A percentile compares a stretch with the other conserved stretches of the same genome.
Evolutionary conservation across 2,888 invertebrate genomes (phyloP).

Genomic region (Cenopis cana): DNA sequence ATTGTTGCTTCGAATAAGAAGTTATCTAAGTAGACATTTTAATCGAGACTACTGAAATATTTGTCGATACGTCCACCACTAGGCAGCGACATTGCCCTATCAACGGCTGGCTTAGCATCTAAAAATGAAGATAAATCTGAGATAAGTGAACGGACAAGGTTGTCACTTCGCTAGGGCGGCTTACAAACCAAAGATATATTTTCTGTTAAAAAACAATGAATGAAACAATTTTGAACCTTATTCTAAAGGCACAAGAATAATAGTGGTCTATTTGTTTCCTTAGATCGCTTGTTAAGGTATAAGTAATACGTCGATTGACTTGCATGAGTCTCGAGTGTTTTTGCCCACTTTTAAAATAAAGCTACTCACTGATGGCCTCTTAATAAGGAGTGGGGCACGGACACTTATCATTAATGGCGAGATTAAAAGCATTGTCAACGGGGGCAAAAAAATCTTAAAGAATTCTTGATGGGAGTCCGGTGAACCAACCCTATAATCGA

Average conservation of each 20-base stretch:
- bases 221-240: constrained; percentile 45
- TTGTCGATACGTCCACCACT: constrained; percentile 44
- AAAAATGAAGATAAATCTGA: constrained; percentile 52
- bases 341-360: constrained; percentile 57
- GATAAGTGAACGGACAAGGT: constrained; percentile 50
- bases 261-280: constrained; percentile 12
- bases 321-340: constrained; percentile 60
- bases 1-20: too few species aligned
- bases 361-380: constrained; percentile 52
- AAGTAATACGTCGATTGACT: constrained; percentile 60
- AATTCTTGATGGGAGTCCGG: constrained; percentile 37
- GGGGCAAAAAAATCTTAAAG: constrained; percentile 41
- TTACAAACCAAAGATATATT: constrained; percentile 36
- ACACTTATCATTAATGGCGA: constrained; percentile 60
- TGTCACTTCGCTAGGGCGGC: constrained; percentile 49
- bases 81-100: constrained; percentile 44
- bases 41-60: constrained; percentile 18
- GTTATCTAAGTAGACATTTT: neutral
- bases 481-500: constrained; percentile 31
- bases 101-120: constrained; percentile 44
- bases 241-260: constrained; percentile 1
- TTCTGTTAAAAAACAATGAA: constrained; percentile 9
- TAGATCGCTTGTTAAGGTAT: constrained; percentile 36
- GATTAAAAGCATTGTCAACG: constrained; percentile 51
- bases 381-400: constrained; percentile 60